These are phyloP conservation scores for Turritopsis rubra DNA, from an alignment of 30 jellyfish, hydroid and myxozoan species.

Conservation along the genomic window DNA sequence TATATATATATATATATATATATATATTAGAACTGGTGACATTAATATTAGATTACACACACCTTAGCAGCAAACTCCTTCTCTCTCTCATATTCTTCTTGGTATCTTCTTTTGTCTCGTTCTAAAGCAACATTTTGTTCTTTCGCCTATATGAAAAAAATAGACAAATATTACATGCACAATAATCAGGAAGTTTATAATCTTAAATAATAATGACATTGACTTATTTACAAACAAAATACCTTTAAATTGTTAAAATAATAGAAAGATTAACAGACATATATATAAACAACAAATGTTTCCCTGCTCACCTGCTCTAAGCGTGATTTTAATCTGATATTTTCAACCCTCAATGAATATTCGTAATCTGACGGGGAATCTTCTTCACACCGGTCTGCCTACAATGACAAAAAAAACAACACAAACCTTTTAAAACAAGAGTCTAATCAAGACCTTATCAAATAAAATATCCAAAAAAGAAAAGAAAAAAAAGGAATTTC, in stretches of 20 bases:
- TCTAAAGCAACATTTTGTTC: not conserved
- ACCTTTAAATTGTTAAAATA: too few relatives aligned
- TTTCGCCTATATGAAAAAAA: not conserved
- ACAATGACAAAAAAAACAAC: too few relatives aligned
- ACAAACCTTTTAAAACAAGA: too few relatives aligned
- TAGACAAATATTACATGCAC: not conserved
- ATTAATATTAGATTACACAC: not conserved
- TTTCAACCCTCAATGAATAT: conserved; percentile 22
- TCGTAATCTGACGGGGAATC: conserved; percentile 23
- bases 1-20: too few relatives aligned
- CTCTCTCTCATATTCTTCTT: not conserved
- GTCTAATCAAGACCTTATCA: too few relatives aligned
- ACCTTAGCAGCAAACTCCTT: not conserved
- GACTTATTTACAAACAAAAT: too few relatives aligned
- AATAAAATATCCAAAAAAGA: too few relatives aligned
- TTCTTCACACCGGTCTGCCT: not conserved
- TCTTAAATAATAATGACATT: too few relatives aligned
- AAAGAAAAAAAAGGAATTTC: too few relatives aligned
- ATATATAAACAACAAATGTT: not conserved
- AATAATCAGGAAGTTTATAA: not conserved
- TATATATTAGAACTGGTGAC: too few relatives aligned
- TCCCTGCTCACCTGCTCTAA: conserved; percentile 23
- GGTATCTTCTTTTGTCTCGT: not conserved
- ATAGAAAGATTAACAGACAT: too few relatives aligned
- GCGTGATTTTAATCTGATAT: conserved; percentile 19